phyloP scores from a whole-genome alignment of 2,888 invertebrate genomes.

The Bursaphelenchus okinawaensis region DNA sequence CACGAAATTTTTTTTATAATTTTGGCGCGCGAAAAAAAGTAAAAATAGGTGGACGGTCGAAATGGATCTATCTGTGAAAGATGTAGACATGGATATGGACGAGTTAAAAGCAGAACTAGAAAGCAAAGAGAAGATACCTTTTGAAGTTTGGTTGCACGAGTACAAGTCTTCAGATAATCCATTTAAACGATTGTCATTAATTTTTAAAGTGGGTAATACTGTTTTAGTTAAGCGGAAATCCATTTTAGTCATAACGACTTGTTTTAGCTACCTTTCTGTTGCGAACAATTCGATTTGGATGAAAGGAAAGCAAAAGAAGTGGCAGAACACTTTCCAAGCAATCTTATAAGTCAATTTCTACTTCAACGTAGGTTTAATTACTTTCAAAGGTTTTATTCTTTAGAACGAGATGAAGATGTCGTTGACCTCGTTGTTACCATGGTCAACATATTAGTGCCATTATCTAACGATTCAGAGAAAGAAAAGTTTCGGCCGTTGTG shows the following conservation, averaged over 20 bases:
- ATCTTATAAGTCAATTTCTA: not conserved
- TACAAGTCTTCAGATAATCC: not conserved
- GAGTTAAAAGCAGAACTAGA: not conserved
- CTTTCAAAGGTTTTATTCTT: too few relatives aligned
- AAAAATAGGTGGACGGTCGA: too few relatives aligned
- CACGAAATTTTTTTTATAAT: constrained; percentile 3
- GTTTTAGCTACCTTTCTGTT: not conserved
- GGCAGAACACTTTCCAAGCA: not conserved
- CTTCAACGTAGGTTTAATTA: not conserved
- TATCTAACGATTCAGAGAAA: not conserved
- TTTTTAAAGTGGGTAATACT: not conserved
- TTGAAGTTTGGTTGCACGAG: not conserved
- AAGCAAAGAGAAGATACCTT: not conserved
- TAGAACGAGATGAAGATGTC: not conserved
- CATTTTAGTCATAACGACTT: too few relatives aligned
- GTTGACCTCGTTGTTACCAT: constrained; percentile 7
- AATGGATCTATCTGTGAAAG: too few relatives aligned
- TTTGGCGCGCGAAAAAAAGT: too few relatives aligned
- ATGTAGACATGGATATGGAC: not conserved
- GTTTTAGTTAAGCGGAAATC: not conserved
- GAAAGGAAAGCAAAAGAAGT: not conserved
- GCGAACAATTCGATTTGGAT: not conserved
- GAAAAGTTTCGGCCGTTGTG: not conserved
- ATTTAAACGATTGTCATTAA: not conserved
- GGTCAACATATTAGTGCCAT: not conserved